These are phyloP conservation scores for Actenoides hombroni DNA, from an alignment of 2,113 vertebrate genomes.

Conservation along the genomic window DNA sequence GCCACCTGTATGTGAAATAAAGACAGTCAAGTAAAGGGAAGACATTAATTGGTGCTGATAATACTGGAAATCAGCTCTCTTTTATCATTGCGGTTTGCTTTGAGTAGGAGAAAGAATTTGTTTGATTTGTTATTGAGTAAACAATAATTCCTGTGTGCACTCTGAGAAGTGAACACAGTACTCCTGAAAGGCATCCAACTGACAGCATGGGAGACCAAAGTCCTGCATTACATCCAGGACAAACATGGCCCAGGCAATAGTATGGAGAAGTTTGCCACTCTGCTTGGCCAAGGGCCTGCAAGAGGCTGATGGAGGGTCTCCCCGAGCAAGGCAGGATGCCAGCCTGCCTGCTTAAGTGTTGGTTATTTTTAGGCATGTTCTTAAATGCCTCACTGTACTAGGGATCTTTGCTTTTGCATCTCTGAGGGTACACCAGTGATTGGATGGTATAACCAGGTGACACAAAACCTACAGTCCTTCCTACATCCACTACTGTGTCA, in stretches of 20 bases:
- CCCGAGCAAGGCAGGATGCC: not conserved
- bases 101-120: conserved; percentile 42
- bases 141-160: not conserved
- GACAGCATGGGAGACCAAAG: not conserved
- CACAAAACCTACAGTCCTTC: not conserved
- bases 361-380: not conserved
- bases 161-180: not conserved
- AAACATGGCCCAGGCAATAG: not conserved
- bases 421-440: not conserved
- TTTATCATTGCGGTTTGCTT: conserved; percentile 35
- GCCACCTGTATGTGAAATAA: conserved; percentile 71
- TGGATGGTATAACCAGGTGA: not conserved
- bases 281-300: not conserved
- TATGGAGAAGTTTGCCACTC: not conserved
- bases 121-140: conserved; percentile 61
- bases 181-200: not conserved
- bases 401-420: not conserved
- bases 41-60: not conserved
- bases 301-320: not conserved
- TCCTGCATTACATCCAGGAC: not conserved
- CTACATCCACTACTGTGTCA: not conserved
- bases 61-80: conserved; percentile 14
- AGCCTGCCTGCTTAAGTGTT: fast-evolving
- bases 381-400: not conserved
- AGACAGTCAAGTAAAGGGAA: conserved; percentile 41